A percentile compares a stretch with the other conserved stretches of the same genome.
Evolutionary conservation across 2,888 invertebrate genomes (phyloP).

Genomic region (Aleiodes leptofemur): DNA sequence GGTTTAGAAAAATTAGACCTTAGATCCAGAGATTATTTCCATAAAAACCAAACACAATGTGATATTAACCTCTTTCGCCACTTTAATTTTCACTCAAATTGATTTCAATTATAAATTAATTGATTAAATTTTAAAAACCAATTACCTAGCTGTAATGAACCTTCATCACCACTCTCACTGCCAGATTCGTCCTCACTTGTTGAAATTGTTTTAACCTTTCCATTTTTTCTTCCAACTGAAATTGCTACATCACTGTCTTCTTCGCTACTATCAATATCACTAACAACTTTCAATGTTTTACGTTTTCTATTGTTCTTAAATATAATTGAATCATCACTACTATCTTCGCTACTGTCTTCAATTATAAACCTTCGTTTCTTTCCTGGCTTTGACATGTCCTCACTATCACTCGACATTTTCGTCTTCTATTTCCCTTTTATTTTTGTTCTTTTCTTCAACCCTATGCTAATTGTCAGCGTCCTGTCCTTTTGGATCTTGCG

Average conservation of each 20-base stretch:
- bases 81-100: not conserved
- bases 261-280: constrained; percentile 75
- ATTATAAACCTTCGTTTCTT: constrained; percentile 64
- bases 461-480: constrained; percentile 22
- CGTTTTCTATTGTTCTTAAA: constrained; percentile 62
- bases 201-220: constrained; percentile 60
- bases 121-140: constrained; percentile 15
- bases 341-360: constrained; percentile 64
- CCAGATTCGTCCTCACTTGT: constrained; percentile 22
- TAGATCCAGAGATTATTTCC: not conserved
- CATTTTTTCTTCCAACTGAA: constrained; percentile 63
- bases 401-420: constrained; percentile 68
- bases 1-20: not conserved
- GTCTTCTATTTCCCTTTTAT: too few relatives aligned
- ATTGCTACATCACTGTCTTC: constrained; percentile 64
- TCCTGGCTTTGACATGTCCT: constrained; percentile 59
- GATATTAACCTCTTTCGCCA: not conserved
- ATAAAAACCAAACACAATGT: not conserved
- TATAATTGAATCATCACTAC: constrained; percentile 68
- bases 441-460: not conserved
- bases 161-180: constrained; percentile 35
- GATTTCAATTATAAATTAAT: not conserved
- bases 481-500: too few relatives aligned
- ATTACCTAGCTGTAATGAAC: constrained; percentile 30
- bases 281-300: constrained; percentile 77